Conservation (phyloP, 2,888 invertebrate genomes). For the Microctonus aethiopoides region DNA sequence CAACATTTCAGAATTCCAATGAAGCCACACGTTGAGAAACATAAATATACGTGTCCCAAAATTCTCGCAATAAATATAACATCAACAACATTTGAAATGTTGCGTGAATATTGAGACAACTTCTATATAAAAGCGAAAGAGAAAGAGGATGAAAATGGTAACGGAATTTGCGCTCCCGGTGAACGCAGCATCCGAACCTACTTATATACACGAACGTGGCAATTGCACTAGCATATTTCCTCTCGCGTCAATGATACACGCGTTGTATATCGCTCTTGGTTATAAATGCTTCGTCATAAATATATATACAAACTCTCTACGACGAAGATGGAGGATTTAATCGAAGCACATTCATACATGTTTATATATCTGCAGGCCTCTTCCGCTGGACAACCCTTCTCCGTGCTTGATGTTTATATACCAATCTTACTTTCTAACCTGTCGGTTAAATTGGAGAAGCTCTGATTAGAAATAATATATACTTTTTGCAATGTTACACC, state of each 20-base stretch:
- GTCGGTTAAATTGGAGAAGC: neutral
- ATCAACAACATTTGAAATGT: no score
- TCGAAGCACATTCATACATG: slow-evolving; percentile 38
- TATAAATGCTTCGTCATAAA: slow-evolving; percentile 1
- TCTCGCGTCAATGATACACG: slow-evolving; percentile 30
- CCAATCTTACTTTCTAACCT: slow-evolving; percentile 41
- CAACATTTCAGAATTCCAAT: slow-evolving; percentile 14
- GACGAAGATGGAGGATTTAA: slow-evolving; percentile 41
- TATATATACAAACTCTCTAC: slow-evolving; percentile 27
- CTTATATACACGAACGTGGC: slow-evolving; percentile 45
- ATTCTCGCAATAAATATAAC: no score
- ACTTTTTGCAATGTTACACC: neutral
- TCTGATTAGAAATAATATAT: neutral
- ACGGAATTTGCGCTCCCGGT: slow-evolving; percentile 43
- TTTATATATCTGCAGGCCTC: slow-evolving; percentile 20
- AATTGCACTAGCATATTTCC: slow-evolving; percentile 46
- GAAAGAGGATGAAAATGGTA: slow-evolving; percentile 43
- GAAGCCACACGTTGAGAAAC: slow-evolving; percentile 19
- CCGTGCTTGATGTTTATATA: neutral
- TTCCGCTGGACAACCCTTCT: slow-evolving; percentile 36
- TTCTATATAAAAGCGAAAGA: neutral
- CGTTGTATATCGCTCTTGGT: slow-evolving; percentile 17
- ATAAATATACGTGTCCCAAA: slow-evolving; percentile 3
- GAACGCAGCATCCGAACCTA: slow-evolving; percentile 47
- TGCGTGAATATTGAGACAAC: no score